Evolutionary conservation across 2,888 invertebrate genomes (phyloP), one percentile per base, ranked within the genome.

Genomic region (Agrotis clavis): DNA sequence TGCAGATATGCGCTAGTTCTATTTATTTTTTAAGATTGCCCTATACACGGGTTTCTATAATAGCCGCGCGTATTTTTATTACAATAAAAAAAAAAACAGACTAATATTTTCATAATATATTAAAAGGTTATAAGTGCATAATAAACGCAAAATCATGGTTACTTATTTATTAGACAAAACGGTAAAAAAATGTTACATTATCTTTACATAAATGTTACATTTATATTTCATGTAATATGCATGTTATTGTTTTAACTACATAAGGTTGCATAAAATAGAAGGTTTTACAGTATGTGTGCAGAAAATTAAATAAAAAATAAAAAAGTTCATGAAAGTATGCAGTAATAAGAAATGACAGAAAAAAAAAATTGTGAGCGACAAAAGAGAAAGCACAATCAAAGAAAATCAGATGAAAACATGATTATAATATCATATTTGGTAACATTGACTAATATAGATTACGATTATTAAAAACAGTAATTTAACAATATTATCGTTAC

Each of bases 1-100:
- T 84, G 87, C 87, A 81, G 61, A 60, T 60, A 50, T 66, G 66
- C 74, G 79, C 60, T 47, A 13, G 65, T 61, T 21, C 16, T 35
- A 51, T n/a, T n/a, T 56, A 9, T 19, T 41, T 59, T 18, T 14
- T 35, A 47, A 2, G 19, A 19, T n/a, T 19, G 18, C 19, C 50
- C 11, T 3, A 25, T 9, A 1, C n/a, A 68, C 9, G 48, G 18
- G 50, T 25, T 41, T 30, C 18, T 53, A 1, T 45, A 51, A 16
- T 1, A 41, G 51, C 48, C 54, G 14, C 16, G 25, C 19, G 30
- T 71, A n/a, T 41, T 3, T 45, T 16, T 41, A 41, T 11, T 5
- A 41, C 41, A 41, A 9, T 41, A 0, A 1, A 35, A 1, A 9
- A 41, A 9, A 41, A 11, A 41, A 41, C 11, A 41, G 41, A 41